Percentiles rank a stretch among this genome's conserved stretches.
Evolutionary conservation across 2,888 invertebrate species (phyloP).

Genomic region (Lissonota sp.): DNA sequence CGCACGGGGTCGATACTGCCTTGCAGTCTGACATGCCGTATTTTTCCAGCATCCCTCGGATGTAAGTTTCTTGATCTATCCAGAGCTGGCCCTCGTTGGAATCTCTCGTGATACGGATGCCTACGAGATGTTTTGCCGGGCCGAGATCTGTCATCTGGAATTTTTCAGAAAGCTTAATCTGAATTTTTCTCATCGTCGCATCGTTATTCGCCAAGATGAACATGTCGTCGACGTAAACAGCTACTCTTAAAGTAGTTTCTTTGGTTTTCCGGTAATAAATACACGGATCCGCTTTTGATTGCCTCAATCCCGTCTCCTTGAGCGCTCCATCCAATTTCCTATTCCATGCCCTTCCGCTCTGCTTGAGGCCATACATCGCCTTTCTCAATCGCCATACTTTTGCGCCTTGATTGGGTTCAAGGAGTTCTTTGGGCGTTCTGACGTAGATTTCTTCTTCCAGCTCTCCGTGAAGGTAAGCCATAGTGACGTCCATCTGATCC

Average conservation of each 20-base stretch:
- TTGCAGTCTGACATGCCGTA: conserved; percentile 61
- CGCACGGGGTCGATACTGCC: conserved; percentile 54
- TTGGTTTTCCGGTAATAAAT: conserved; percentile 38
- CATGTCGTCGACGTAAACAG: conserved; percentile 64
- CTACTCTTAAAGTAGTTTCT: conserved; percentile 12
- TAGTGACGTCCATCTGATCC: conserved; percentile 72
- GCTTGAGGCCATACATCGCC: conserved; percentile 54
- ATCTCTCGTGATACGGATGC: conserved; percentile 44
- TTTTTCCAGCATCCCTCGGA: conserved; percentile 29
- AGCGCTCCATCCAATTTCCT: conserved; percentile 57
- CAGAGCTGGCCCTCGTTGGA: not conserved
- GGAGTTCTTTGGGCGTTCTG: conserved; percentile 12
- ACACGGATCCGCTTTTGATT: conserved; percentile 58
- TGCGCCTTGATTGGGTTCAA: not conserved
- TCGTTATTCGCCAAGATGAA: conserved; percentile 47
- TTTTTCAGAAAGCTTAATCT: conserved; percentile 9
- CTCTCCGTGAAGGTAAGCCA: conserved; percentile 73
- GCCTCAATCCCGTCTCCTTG: conserved; percentile 21
- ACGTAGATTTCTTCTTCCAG: conserved; percentile 71
- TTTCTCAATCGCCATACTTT: conserved; percentile 46
- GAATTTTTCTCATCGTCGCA: conserved; percentile 13
- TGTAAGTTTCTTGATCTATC: conserved; percentile 51
- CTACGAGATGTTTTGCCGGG: conserved; percentile 49
- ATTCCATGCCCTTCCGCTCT: conserved; percentile 60
- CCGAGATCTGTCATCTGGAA: conserved; percentile 61